Evolutionary conservation across 92 coral and sea anemone species (phyloP).

Genomic region (Virgularia gustaviana): DNA sequence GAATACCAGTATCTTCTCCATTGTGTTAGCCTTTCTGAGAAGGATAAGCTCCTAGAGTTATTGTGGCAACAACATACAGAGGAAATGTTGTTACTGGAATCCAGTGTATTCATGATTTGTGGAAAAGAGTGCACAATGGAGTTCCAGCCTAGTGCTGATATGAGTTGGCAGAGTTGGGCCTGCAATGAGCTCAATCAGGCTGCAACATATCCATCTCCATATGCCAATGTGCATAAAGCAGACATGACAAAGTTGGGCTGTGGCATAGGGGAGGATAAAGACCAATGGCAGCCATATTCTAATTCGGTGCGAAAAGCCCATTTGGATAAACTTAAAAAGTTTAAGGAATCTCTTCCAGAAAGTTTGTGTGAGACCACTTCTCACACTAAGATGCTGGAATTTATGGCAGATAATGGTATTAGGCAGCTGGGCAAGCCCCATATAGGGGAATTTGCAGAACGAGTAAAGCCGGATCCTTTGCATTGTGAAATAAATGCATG

Average conservation of each 20-base stretch:
- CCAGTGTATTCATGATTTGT: too few relatives aligned
- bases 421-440: conserved; percentile 50
- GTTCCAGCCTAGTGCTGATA: too few relatives aligned
- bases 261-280: conserved; percentile 30
- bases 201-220: too few relatives aligned
- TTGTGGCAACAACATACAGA: too few relatives aligned
- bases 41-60: too few relatives aligned
- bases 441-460: conserved; percentile 52
- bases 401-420: conserved; percentile 52
- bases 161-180: too few relatives aligned
- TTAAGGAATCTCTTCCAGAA: conserved; percentile 10
- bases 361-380: background rate
- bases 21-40: too few relatives aligned
- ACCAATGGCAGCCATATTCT: conserved; percentile 42
- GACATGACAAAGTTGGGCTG: conserved; percentile 48
- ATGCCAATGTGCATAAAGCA: too few relatives aligned
- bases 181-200: too few relatives aligned
- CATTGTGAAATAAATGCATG: too few relatives aligned
- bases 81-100: too few relatives aligned
- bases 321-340: conserved; percentile 8
- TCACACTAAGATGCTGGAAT: conserved; percentile 33
- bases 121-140: too few relatives aligned
- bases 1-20: conserved; percentile 55
- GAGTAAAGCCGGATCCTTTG: conserved; percentile 61
- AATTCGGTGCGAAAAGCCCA: conserved; percentile 17